phyloP scores from a whole-genome alignment of 2,888 invertebrate genomes.

The Tridacna gigas region DNA sequence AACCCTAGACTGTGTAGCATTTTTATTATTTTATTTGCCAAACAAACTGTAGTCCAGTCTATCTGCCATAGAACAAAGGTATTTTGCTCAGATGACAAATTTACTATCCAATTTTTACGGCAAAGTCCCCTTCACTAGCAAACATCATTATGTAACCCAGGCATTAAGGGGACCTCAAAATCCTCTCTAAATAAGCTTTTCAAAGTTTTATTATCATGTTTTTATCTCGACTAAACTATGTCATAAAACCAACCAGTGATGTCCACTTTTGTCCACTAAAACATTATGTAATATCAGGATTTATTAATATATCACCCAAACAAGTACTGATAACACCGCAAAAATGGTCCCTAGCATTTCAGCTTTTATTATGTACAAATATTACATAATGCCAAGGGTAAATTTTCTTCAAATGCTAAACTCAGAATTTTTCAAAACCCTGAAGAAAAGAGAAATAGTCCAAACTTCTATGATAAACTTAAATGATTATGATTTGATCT shows the following conservation, averaged over 20 bases:
- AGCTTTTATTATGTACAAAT: conserved; percentile 18
- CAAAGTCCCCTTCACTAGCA: conserved; percentile 29
- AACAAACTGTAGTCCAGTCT: conserved; percentile 10
- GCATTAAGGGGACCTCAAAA: conserved; percentile 31
- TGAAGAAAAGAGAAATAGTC: too few relatives aligned
- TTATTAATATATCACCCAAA: conserved; percentile 57
- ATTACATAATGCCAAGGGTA: too few relatives aligned
- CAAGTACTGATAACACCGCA: conserved; percentile 56
- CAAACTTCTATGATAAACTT: too few relatives aligned
- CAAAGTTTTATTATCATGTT: conserved; percentile 61
- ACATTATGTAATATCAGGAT: conserved; percentile 55
- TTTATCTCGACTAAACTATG: conserved; percentile 63
- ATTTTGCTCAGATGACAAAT: conserved; percentile 35
- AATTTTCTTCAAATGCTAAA: too few relatives aligned
- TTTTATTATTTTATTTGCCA: conserved; percentile 39
- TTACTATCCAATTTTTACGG: conserved; percentile 44
- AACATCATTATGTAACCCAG: conserved; percentile 41
- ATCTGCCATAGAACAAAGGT: conserved; percentile 46
- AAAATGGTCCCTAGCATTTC: conserved; percentile 18
- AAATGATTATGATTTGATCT: too few relatives aligned
- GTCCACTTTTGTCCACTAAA: conserved; percentile 59
- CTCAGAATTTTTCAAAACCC: too few relatives aligned
- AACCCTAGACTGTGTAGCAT: conserved; percentile 18
- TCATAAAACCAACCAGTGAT: conserved; percentile 57
- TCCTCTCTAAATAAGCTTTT: conserved; percentile 54